Conservation (phyloP, 2,113 vertebrate species). For the Andinoacara biseriatus region DNA sequence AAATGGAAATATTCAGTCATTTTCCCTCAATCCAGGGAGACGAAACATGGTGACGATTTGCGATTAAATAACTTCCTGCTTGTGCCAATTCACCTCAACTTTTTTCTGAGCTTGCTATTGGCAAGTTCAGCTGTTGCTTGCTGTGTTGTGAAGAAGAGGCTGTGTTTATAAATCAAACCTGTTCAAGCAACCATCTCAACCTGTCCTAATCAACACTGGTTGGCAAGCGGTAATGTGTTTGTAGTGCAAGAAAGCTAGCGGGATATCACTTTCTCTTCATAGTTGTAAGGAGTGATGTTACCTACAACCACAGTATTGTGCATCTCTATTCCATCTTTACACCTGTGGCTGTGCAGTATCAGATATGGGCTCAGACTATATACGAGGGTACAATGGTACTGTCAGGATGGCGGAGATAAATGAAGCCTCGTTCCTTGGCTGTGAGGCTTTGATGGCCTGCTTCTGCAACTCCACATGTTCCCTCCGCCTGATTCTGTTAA, state of each 20-base stretch:
- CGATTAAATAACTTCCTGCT: not conserved
- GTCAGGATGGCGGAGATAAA: slow-evolving; percentile 75
- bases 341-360: slow-evolving; percentile 64
- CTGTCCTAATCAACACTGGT: not conserved
- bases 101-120: not conserved
- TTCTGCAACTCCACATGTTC: slow-evolving; percentile 51
- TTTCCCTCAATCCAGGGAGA: not conserved
- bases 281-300: slow-evolving; percentile 54
- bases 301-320: slow-evolving; percentile 42
- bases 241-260: slow-evolving; percentile 20
- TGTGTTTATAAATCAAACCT: slow-evolving; percentile 42
- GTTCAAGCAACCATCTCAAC: slow-evolving; percentile 40
- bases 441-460: slow-evolving; percentile 58
- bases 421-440: slow-evolving; percentile 52
- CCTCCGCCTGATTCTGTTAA: slow-evolving; percentile 18
- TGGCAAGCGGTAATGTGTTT: slow-evolving; percentile 42
- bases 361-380: slow-evolving; percentile 67
- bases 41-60: not conserved
- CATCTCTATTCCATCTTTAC: slow-evolving; percentile 63
- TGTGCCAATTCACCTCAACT: not conserved
- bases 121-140: not conserved
- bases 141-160: not conserved
- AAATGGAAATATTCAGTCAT: not conserved
- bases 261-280: slow-evolving; percentile 31
- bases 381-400: slow-evolving; percentile 74